phyloP scores from a whole-genome alignment of 2,113 vertebrate species.

The Sialia sialis region DNA sequence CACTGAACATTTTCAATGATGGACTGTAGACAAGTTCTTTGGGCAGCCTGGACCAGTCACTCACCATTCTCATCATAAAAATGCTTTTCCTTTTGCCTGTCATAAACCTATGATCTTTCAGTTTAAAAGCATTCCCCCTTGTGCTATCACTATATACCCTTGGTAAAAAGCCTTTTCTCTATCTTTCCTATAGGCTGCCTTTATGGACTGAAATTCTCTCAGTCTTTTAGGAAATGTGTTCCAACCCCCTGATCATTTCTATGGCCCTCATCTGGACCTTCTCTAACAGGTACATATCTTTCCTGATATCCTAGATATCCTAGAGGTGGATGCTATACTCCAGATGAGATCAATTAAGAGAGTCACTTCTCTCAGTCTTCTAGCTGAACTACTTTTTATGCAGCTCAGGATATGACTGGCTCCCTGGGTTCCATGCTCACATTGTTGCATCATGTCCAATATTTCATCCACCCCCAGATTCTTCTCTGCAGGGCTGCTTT shows the following conservation, averaged over 20 bases:
- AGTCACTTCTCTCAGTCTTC: neutral
- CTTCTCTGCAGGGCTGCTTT: neutral
- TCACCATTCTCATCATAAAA: neutral
- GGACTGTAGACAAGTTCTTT: neutral
- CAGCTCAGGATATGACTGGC: neutral
- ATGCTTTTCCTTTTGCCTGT: neutral
- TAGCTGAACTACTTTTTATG: neutral
- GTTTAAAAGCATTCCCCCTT: neutral
- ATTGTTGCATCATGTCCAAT: neutral
- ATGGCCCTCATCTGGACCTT: neutral
- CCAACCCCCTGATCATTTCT: neutral
- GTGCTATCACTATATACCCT: neutral
- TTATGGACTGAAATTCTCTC: neutral
- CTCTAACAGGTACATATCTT: fast-evolving
- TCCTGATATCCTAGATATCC: no score
- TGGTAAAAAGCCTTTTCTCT: neutral
- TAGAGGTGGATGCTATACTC: neutral
- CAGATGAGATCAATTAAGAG: neutral
- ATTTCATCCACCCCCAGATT: neutral
- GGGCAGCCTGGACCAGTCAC: neutral
- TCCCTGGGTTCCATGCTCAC: neutral
- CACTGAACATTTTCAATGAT: neutral
- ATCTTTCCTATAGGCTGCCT: neutral
- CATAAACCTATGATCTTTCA: neutral
- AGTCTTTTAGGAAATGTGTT: neutral